Percentiles rank a stretch among this genome's conserved stretches.
Conservation (phyloP, 2,888 invertebrate genomes). For the Archips xylosteana region DNA sequence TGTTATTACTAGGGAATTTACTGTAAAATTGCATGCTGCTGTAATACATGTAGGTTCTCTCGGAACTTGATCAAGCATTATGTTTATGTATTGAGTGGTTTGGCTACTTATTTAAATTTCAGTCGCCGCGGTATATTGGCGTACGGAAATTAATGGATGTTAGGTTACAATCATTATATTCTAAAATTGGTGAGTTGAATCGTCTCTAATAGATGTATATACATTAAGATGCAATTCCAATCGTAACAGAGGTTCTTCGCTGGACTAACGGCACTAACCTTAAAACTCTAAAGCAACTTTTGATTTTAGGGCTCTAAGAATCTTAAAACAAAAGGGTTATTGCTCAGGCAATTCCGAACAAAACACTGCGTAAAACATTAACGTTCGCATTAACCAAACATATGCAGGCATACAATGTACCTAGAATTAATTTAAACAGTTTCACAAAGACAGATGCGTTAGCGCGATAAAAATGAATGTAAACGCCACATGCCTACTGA, state of each 20-base stretch:
- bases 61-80: background rate
- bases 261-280: too few species aligned
- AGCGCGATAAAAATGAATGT: conserved; percentile 60
- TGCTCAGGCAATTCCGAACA: background rate
- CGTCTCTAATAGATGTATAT: too few species aligned
- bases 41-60: background rate
- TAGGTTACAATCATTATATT: background rate
- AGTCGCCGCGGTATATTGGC: background rate
- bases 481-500: conserved; percentile 68
- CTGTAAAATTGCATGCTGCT: conserved; percentile 19
- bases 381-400: conserved; percentile 6
- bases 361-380: background rate
- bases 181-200: background rate
- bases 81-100: background rate
- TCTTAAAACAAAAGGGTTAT: background rate
- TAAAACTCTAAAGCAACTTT: too few species aligned
- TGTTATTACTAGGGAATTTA: conserved; percentile 14
- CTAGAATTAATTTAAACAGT: conserved; percentile 45
- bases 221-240: too few species aligned
- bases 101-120: background rate
- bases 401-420: conserved; percentile 30
- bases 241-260: too few species aligned
- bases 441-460: conserved; percentile 67
- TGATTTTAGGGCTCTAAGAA: too few species aligned
- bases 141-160: background rate